phyloP scores from a whole-genome alignment of 1,140 invertebrate genomes.

The Globodera ellingtonae region DNA sequence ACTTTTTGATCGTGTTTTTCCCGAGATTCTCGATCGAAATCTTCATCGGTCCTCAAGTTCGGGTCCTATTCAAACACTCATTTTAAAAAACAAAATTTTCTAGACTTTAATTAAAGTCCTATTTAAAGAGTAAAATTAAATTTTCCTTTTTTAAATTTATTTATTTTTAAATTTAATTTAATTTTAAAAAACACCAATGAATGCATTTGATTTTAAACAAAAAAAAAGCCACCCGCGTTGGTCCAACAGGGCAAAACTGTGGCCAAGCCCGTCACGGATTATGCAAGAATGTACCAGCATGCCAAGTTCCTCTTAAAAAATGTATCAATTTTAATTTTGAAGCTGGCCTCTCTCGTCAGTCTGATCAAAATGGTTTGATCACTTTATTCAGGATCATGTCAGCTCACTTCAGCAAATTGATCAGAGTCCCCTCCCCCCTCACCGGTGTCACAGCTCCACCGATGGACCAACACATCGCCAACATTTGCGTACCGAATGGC shows the following conservation, averaged over 20 bases:
- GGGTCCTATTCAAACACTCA: neutral
- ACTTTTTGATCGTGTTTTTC: too few species aligned
- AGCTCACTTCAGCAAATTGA: neutral
- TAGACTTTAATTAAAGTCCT: neutral
- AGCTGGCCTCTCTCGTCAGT: neutral
- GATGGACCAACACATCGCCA: conserved; percentile 50
- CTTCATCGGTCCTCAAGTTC: neutral
- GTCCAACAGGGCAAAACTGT: conserved; percentile 48
- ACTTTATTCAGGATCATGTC: neutral
- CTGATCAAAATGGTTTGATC: neutral
- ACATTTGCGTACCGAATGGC: conserved; percentile 52
- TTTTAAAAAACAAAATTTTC: conserved; percentile 3
- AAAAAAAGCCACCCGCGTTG: conserved; percentile 37
- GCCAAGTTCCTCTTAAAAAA: conserved; percentile 38
- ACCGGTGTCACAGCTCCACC: conserved; percentile 55
- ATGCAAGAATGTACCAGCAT: conserved; percentile 55
- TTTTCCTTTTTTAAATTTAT: neutral
- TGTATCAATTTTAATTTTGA: neutral
- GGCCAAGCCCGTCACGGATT: conserved; percentile 54
- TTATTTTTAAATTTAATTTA: too few species aligned
- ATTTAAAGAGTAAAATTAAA: neutral
- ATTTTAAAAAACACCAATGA: too few species aligned
- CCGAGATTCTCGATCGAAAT: too few species aligned
- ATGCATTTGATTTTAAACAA: too few species aligned
- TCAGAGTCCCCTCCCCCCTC: conserved; percentile 10